Conservation (phyloP, 2,797 vertebrate genomes). For the Sebastiscus tertius region DNA sequence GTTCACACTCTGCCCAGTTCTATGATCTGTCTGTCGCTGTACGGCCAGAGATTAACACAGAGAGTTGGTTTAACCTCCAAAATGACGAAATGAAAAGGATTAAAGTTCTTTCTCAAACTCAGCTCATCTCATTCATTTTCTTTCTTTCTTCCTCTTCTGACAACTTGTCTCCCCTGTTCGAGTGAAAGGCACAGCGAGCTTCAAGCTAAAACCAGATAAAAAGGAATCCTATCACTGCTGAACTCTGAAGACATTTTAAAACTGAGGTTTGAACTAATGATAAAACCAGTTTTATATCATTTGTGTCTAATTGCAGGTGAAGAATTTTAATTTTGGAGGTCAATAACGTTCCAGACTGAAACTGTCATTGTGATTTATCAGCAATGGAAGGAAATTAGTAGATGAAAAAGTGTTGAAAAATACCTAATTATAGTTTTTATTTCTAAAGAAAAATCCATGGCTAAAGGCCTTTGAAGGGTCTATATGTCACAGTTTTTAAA, state of each 20-base stretch:
- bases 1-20: neutral
- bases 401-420: neutral
- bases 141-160: conserved; percentile 15
- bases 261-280: conserved; percentile 28
- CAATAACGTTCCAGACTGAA: neutral
- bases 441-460: neutral
- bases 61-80: conserved; percentile 18
- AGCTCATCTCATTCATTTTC: conserved; percentile 37
- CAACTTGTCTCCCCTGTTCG: conserved; percentile 17
- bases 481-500: neutral
- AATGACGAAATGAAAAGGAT: conserved; percentile 41
- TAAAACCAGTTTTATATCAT: conserved; percentile 10
- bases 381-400: neutral
- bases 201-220: conserved; percentile 28
- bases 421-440: neutral
- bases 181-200: conserved; percentile 22
- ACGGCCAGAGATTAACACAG: neutral
- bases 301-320: conserved; percentile 6
- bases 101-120: conserved; percentile 45
- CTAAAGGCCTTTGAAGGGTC: neutral
- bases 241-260: conserved; percentile 23
- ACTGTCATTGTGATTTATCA: neutral
- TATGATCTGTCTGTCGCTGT: conserved; percentile 8
- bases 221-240: neutral
- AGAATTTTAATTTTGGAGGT: neutral